These are phyloP conservation scores for Endotricha flammealis DNA, from an alignment of 2,888 invertebrate genomes.

Conservation along the genomic window DNA sequence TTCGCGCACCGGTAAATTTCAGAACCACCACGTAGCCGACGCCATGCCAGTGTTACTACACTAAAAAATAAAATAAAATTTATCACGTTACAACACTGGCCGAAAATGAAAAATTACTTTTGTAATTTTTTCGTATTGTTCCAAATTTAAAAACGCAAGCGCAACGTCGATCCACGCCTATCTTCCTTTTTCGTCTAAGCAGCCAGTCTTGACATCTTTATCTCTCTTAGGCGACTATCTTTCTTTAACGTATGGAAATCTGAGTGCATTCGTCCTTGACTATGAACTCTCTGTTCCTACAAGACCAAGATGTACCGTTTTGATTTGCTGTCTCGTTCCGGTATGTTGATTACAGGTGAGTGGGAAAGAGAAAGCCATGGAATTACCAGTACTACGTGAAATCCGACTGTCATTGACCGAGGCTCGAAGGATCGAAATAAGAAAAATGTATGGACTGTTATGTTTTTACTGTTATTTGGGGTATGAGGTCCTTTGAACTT, in stretches of 20 bases:
- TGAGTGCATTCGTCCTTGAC: constrained; percentile 69
- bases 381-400: constrained; percentile 52
- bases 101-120: constrained; percentile 15
- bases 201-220: constrained; percentile 31
- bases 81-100: constrained; percentile 25
- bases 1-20: constrained; percentile 35
- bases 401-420: constrained; percentile 69
- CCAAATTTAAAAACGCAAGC: constrained; percentile 42
- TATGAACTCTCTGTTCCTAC: constrained; percentile 46
- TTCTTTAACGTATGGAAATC: constrained; percentile 33
- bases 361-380: constrained; percentile 37
- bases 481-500: constrained; percentile 50
- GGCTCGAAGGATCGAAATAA: constrained; percentile 60
- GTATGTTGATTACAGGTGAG: constrained; percentile 15
- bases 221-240: constrained; percentile 34
- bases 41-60: constrained; percentile 39
- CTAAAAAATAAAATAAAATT: constrained; percentile 26
- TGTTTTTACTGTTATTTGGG: constrained; percentile 46
- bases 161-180: constrained; percentile 40
- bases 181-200: constrained; percentile 49
- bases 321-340: constrained; percentile 38
- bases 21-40: constrained; percentile 50
- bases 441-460: constrained; percentile 43
- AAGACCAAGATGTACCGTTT: constrained; percentile 65
- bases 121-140: constrained; percentile 21